phyloP scores from a whole-genome alignment of 2,797 vertebrate species.

The Notoglanidium macrostoma region DNA sequence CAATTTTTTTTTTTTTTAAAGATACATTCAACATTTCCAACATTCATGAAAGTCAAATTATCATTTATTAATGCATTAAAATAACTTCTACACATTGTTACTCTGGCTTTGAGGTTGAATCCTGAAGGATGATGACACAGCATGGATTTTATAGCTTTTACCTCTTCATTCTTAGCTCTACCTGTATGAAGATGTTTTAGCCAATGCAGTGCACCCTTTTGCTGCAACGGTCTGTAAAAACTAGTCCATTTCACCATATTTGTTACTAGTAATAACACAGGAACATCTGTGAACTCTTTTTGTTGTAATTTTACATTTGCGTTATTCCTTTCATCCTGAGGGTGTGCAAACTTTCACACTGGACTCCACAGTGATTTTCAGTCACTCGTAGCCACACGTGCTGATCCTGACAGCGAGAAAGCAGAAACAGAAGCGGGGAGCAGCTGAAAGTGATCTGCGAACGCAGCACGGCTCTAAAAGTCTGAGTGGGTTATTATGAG shows the following conservation, averaged over 20 bases:
- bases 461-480: conserved; percentile 10
- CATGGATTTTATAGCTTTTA: not conserved
- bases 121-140: not conserved
- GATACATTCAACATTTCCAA: not conserved
- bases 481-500: not conserved
- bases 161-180: not conserved
- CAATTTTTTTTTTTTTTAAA: not conserved
- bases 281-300: not conserved
- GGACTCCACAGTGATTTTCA: not conserved
- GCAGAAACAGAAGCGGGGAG: conserved; percentile 7
- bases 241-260: not conserved
- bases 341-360: not conserved
- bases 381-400: not conserved
- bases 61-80: not conserved
- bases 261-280: not conserved
- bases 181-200: not conserved
- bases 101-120: not conserved
- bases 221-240: not conserved
- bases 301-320: not conserved
- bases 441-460: conserved; percentile 31
- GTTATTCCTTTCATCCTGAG: not conserved
- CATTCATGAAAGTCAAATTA: not conserved
- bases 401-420: not conserved
- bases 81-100: not conserved
- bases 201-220: not conserved